Evolutionary conservation across 2,797 vertebrate species (phyloP), one percentile per base, ranked within the genome.

Genomic region (Dromococcyx pavoninus): DNA sequence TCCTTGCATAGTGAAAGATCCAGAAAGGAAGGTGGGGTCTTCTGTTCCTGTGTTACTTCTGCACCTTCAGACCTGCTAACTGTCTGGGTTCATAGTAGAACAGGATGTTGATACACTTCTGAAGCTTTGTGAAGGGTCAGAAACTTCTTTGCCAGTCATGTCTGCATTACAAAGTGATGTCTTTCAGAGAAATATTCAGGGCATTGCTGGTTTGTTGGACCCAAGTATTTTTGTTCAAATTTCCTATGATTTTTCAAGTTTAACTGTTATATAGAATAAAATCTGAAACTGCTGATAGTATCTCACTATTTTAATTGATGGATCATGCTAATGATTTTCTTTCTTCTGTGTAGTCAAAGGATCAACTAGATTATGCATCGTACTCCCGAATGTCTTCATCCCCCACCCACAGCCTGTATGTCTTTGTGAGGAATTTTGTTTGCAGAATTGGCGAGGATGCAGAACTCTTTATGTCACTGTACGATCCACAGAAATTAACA

Each of bases 391-490:
- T 99, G 95, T 98, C 99, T 83, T 99, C 99, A 11, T 99, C 99
- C 14, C 99, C 99, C 50, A 99, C 99, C 3, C 99, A 99, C 98
- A 99, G 99, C 94, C 98, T 99, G 9, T 99, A 99, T 2, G 99
- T 99, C 54, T 99, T 99, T n/a, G 98, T 99, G 95, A 98, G 99
- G 87, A 99, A 99, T 97, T 99, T 99, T 88, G 99, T 99, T 30
- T 99, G 99, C 96, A 98, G 99, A 62, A 99, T 99, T n/a, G 99
- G 99, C 37, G 99, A 99, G 95, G 99, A 99, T 88, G 98, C 99
- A 0, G 99, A 99, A 76, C 99, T 99, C 91, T 99, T 99, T 88
- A 99, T 99, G 99, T 99, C 99, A 5, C 98, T 99, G 3, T 99
- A 99, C 1, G 99, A 99, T 92, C 99, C 99, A 37, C 96, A 97